Base-by-base conservation (phyloP, 2,888 invertebrate species). In the Eulithis testata region DNA sequence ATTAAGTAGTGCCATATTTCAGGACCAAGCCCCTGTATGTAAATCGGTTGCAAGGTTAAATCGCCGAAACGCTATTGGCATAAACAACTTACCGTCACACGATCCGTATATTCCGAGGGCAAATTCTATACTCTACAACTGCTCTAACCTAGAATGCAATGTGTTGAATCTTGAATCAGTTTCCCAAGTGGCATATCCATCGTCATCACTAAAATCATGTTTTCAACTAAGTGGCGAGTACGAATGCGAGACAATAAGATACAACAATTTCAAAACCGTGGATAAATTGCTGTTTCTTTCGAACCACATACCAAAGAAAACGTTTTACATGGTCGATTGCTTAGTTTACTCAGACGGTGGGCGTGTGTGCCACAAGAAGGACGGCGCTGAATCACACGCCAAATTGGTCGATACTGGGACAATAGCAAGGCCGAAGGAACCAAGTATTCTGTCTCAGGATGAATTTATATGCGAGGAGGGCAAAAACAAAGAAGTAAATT, bases 401-500 rank as follows among this genome's bases (percentile, higher is more conserved):
- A 76, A 84, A 67, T 80, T 92, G 40, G 77, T 89, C 21, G 86
- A 89, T 67, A 83, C 83, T 44, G 91, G 86, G 47, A 81, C 84
- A 52, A 75, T 87, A 69, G 86, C 81, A 12, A 84, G 87, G 70
- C 88, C 89, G 1, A 81, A 84, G 31, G 86, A 89, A 62, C 55
- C 76, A 0, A 85, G 80, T 58, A 69, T 90, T 52, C 76, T 91
- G n/a, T 80, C 88, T 8, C 90, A 89, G 73, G 86, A 91, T 12
- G 91, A 92, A 69, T 89, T 90, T 59, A 75, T 92, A 70, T 92
- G 92, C 68, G 89, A 92, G 74, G 84, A 92, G 70, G 76, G 69
- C 62, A 52, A 72, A 12, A 65, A 75, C 36, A 83, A 76, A 63
- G 70, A 72, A 60, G 72, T 92, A 0, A 77, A 79, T 60, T 92